Evolutionary conservation across 2,888 invertebrate genomes (phyloP), one percentile per base, ranked within the genome.

Genomic region (Thecocarcelia acutangulata): DNA sequence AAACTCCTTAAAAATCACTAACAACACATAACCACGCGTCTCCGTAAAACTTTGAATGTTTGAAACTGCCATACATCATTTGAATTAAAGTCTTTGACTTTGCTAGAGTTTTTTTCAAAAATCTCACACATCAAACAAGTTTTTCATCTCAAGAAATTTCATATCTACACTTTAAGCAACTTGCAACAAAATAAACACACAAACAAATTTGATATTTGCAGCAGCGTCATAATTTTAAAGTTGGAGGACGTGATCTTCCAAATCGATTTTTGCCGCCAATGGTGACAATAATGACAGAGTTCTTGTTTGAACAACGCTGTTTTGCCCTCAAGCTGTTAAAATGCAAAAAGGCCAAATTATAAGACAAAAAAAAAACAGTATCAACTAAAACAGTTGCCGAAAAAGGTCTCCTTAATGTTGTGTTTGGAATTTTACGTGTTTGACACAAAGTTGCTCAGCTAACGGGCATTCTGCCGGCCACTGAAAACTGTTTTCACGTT

Each of bases 291-390:
- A 85, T 85, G 64, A 83, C 80, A 84, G 84, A 79, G 69, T 83
- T 84, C 86, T 84, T 87, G 85, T 87, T 86, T 86, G 84, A 86
- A 85, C 86, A 87, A 86, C 80, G 56, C 75, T 83, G 78, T 59
- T 61, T 74, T 78, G 78, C 74, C 82, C 78, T 69, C 24, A 33
- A 74, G 82, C 73, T 40, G 17, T 11, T 33, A 50, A 64, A 56
- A 50, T 33, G n/a, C 48, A 56, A 46, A 54, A 64, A 79, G 54
- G 40, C 61, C 63, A 77, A 64, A 56, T 17, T 61, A 12, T 64
- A 37, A 40, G n/a, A 6, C n/a, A 11, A 19, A 58, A 15, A 48
- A 48, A 48, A 21, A 59, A 33, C 17, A 66, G 58, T 40, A 59
- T 37, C 75, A 70, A 52, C 33, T 52, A 52, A 70, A 72, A 61